These are phyloP conservation scores for Bhutanitis thaidina DNA, from an alignment of 2,888 invertebrate genomes.

Conservation along the genomic window DNA sequence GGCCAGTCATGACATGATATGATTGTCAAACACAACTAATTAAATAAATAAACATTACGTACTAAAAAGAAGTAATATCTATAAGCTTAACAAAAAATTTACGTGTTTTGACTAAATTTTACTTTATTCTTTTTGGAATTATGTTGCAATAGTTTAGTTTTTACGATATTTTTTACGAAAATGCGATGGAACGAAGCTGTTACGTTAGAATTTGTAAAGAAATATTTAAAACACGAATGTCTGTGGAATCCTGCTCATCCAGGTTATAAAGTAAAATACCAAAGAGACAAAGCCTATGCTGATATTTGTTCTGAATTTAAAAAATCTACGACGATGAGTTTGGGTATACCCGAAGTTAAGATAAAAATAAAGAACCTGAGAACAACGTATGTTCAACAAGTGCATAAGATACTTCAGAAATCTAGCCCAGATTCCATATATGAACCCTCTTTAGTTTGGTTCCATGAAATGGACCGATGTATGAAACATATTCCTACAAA, in stretches of 20 bases:
- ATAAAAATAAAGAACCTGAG: conserved; percentile 71
- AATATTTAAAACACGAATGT: conserved; percentile 70
- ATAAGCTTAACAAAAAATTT: no score
- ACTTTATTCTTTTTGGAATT: no score
- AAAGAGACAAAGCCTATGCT: conserved; percentile 56
- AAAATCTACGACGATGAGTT: conserved; percentile 42
- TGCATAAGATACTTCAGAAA: conserved; percentile 64
- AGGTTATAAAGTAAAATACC: conserved; percentile 56
- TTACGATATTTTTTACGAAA: conserved; percentile 15
- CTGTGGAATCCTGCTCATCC: conserved; percentile 68
- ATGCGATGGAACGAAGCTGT: conserved; percentile 72
- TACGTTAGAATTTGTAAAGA: conserved; percentile 68
- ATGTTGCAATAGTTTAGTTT: no score
- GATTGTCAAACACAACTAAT: no score
- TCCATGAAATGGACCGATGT: conserved; percentile 64
- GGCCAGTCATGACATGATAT: no score
- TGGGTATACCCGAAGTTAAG: conserved; percentile 61
- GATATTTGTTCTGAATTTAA: conserved; percentile 53
- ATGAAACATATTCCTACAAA: conserved; percentile 54
- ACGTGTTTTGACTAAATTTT: no score
- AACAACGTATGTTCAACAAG: conserved; percentile 70
- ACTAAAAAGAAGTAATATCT: no score
- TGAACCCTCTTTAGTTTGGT: conserved; percentile 63
- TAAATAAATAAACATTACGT: no score
- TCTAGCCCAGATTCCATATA: conserved; percentile 57